phyloP scores from a whole-genome alignment of 2,888 invertebrate genomes.

The Nemotelus nigrinus region DNA sequence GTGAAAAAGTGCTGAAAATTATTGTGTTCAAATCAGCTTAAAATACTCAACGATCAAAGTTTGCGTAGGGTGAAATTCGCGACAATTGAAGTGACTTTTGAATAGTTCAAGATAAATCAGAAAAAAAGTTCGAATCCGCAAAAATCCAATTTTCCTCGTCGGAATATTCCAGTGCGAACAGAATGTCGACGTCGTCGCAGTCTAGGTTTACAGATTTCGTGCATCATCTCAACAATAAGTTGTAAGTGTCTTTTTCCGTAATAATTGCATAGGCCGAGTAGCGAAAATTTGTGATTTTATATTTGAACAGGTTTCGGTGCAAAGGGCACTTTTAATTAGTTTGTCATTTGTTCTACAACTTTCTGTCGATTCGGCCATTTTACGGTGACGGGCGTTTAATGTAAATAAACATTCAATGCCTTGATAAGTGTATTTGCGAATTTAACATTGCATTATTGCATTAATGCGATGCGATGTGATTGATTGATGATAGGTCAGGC shows the following conservation, averaged over 20 bases:
- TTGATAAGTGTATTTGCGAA: too few relatives aligned
- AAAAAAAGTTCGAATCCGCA: slow-evolving; percentile 22
- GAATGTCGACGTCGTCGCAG: slow-evolving; percentile 7
- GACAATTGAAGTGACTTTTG: slow-evolving; percentile 26
- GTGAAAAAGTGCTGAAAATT: slow-evolving; percentile 10
- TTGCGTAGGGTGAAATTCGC: not conserved
- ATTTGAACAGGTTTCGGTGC: too few relatives aligned
- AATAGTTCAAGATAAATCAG: not conserved
- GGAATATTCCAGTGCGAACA: slow-evolving; percentile 56
- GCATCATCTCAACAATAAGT: slow-evolving; percentile 59
- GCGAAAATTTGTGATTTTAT: too few relatives aligned
- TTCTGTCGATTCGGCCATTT: not conserved
- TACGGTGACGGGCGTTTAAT: too few relatives aligned
- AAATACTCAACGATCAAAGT: not conserved
- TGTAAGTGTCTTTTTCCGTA: slow-evolving; percentile 56
- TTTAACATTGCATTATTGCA: too few relatives aligned
- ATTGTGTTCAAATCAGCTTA: not conserved
- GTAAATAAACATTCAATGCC: too few relatives aligned
- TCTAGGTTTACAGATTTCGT: slow-evolving; percentile 54
- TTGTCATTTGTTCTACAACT: not conserved
- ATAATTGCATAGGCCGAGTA: too few relatives aligned
- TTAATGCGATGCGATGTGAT: too few relatives aligned
- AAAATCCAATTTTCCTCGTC: slow-evolving; percentile 22
- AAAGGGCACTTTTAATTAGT: not conserved
- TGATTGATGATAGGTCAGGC: too few relatives aligned